These are phyloP conservation scores for Leptinotarsa haldemani DNA, from an alignment of 2,888 invertebrate genomes.

Conservation along the genomic window DNA sequence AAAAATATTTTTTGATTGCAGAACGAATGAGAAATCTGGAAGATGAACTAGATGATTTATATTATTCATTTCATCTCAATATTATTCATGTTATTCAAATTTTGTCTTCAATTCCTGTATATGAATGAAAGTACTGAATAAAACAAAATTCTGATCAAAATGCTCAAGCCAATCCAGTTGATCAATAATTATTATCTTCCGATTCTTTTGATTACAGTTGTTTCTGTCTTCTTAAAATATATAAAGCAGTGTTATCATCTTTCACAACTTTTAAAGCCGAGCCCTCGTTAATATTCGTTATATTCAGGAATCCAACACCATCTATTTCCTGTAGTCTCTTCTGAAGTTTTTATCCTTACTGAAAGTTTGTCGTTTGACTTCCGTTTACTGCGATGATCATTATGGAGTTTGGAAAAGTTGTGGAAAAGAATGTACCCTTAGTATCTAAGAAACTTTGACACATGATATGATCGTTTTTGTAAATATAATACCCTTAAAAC, in stretches of 20 bases:
- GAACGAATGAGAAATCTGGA: too few species aligned
- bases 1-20: too few species aligned
- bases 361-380: conserved; percentile 12
- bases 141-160: too few species aligned
- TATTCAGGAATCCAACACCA: background rate
- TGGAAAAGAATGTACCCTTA: background rate
- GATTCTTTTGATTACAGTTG: too few species aligned
- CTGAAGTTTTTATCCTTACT: background rate
- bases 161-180: too few species aligned
- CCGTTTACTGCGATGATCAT: background rate
- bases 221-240: background rate
- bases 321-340: background rate
- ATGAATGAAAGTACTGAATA: too few species aligned
- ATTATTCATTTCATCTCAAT: too few species aligned
- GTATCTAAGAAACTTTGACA: background rate
- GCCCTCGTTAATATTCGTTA: conserved; percentile 5
- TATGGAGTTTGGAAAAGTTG: background rate
- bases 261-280: background rate
- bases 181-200: too few species aligned
- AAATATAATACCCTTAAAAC: background rate
- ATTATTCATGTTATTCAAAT: too few species aligned
- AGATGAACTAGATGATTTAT: too few species aligned
- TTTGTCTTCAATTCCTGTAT: too few species aligned
- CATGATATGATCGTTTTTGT: background rate
- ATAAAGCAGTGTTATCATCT: background rate